phyloP scores from a whole-genome alignment of 2,797 vertebrate genomes.

The Zenarchopterus dispar region DNA sequence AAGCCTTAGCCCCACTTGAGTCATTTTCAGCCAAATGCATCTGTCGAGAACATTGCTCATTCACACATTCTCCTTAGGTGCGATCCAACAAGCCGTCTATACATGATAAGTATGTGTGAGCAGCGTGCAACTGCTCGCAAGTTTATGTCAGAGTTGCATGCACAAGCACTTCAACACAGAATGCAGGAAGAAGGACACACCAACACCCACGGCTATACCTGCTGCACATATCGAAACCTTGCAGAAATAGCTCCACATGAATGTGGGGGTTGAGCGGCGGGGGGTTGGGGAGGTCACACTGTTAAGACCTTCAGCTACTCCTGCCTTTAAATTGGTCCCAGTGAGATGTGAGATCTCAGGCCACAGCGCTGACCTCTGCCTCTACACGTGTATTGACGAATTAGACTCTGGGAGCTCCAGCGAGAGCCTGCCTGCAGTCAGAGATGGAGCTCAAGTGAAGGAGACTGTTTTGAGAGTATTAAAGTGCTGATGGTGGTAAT shows the following conservation, averaged over 20 bases:
- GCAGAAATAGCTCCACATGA: constrained; percentile 8
- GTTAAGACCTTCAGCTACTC: constrained; percentile 43
- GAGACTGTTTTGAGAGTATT: constrained; percentile 20
- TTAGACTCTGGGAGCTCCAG: constrained; percentile 55
- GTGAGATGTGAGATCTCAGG: constrained; percentile 57
- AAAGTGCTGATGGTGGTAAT: constrained; percentile 36
- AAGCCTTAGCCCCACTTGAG: constrained; percentile 12
- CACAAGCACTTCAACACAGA: constrained; percentile 38
- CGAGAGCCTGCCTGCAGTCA: constrained; percentile 42
- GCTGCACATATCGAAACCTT: constrained; percentile 10
- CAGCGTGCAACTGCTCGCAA: constrained; percentile 30
- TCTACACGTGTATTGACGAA: constrained; percentile 43
- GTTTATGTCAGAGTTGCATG: constrained; percentile 38
- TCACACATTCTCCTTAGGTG: constrained; percentile 22
- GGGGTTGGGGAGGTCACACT: constrained; percentile 5
- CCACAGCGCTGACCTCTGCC: constrained; percentile 53
- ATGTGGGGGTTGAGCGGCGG: no score
- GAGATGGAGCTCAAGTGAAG: constrained; percentile 14
- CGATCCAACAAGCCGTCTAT: constrained; percentile 26
- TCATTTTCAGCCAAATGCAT: constrained; percentile 45
- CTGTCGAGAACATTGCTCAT: constrained; percentile 32
- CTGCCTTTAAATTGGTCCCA: constrained; percentile 79
- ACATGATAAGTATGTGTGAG: constrained; percentile 38
- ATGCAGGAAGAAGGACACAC: constrained; percentile 15
- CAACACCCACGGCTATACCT: constrained; percentile 7